Evolutionary conservation across 2,797 vertebrate genomes (phyloP), one percentile per base, ranked within the genome.

Genomic region (Poeciliopsis infans): DNA sequence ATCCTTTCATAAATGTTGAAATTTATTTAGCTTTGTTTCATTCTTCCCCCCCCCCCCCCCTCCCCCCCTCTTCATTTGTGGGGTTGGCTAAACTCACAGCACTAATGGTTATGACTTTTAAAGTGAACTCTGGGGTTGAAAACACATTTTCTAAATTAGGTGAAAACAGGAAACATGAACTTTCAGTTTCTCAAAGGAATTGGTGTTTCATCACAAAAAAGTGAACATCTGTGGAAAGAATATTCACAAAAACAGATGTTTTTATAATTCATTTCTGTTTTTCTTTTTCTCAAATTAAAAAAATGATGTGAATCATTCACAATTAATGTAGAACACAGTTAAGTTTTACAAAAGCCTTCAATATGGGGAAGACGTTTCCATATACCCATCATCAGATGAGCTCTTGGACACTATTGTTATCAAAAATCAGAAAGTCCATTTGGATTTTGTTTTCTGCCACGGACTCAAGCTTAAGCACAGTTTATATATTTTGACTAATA

Each of bases 1-100:
- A 15, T 57, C 61, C 77, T 76, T 7, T 46, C 39, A 86, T 89
- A 51, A 87, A 76, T 79, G 31, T 83, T 74, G n/a, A 55, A 84
- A 64, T 33, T 18, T 36, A 36, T 81, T 23, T 51, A 51, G 20
- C 49, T 51, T 51, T 51, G 7, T 23, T 23, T 51, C 49, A 23
- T 20, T 23, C 25, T 55, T 25, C 1, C n/a, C n/a, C 11, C 4
- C 23, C 2, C 2, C 4, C 23, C n/a, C n/a, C 4, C 23, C 1
- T 55, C n/a, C 4, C 23, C 2, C 7, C 4, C 23, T 75, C 78
- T 43, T 59, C 3, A 57, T 13, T 12, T 36, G 33, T 70, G 49
- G 15, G 39, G 51, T 87, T 59, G 53, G 10, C 33, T 76, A 51
- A 59, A 72, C 39, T 49, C 43, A 76, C 68, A 69, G 28, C 4